Percentiles rank a stretch among this genome's conserved stretches.
Conservation (phyloP, 2,113 vertebrate species). For the Aptenodytes forsteri region DNA sequence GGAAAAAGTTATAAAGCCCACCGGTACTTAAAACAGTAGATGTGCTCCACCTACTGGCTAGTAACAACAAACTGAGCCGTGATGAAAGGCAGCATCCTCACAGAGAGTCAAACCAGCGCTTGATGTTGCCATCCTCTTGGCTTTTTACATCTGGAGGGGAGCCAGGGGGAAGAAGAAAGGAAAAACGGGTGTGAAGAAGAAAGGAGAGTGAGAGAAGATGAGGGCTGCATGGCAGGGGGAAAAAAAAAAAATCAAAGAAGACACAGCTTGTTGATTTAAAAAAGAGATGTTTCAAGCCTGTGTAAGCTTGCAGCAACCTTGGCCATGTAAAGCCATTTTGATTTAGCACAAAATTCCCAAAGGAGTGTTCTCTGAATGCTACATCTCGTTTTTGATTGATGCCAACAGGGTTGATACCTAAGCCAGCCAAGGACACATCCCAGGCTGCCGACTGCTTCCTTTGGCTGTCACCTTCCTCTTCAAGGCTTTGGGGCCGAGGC, state of each 20-base stretch:
- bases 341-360: neutral
- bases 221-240: neutral
- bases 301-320: neutral
- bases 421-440: neutral
- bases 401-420: neutral
- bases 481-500: neutral
- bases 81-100: neutral
- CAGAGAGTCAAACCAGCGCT: neutral
- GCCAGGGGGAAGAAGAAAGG: neutral
- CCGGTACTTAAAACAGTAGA: neutral
- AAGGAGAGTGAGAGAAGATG: neutral
- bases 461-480: neutral
- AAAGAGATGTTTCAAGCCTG: neutral
- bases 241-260: neutral
- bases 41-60: slow-evolving; percentile 72
- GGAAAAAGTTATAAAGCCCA: neutral
- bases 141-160: neutral
- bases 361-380: neutral
- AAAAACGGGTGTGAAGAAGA: neutral
- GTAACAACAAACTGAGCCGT: neutral
- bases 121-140: neutral
- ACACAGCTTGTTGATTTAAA: neutral
- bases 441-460: neutral
- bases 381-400: neutral
- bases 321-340: neutral